Percentiles rank a stretch among this genome's conserved stretches.
Conservation (phyloP, 2,888 invertebrate genomes). For the Drosophila paramelanica region DNA sequence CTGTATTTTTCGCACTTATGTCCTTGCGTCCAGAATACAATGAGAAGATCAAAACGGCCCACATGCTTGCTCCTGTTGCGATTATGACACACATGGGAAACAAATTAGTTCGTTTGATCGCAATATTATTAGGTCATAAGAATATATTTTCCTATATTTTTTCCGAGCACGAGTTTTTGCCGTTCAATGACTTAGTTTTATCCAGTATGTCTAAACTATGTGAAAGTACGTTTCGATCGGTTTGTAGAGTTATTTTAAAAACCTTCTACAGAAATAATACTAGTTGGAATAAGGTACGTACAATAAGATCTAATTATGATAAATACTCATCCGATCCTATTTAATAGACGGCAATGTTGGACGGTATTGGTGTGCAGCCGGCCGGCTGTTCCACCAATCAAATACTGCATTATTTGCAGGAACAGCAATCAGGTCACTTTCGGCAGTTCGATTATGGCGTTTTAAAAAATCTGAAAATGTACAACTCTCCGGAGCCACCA, state of each 20-base stretch:
- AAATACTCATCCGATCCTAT: neutral
- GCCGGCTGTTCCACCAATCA: constrained; percentile 77
- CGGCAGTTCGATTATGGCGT: constrained; percentile 69
- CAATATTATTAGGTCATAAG: constrained; percentile 76
- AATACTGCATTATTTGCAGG: constrained; percentile 75
- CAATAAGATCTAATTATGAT: no score
- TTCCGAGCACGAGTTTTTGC: constrained; percentile 87
- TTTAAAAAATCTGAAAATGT: constrained; percentile 49
- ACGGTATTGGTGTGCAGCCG: constrained; percentile 62
- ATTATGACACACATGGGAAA: constrained; percentile 86
- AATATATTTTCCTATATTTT: constrained; percentile 56
- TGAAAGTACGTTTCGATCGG: constrained; percentile 47
- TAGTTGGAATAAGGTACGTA: constrained; percentile 56
- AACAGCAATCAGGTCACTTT: constrained; percentile 66
- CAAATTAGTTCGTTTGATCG: constrained; percentile 82
- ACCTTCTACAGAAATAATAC: constrained; percentile 52
- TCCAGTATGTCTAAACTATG: constrained; percentile 85
- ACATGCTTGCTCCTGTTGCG: constrained; percentile 79
- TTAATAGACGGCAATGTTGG: constrained; percentile 56
- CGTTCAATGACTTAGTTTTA: constrained; percentile 85
- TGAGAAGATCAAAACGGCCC: constrained; percentile 75
- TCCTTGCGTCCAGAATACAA: constrained; percentile 77
- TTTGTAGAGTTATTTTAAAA: constrained; percentile 87
- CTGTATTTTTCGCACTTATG: constrained; percentile 72
- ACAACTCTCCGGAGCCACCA: constrained; percentile 62